These are phyloP conservation scores for Phoxinus phoxinus DNA, from an alignment of 2,113 vertebrate species.

Conservation along the genomic window DNA sequence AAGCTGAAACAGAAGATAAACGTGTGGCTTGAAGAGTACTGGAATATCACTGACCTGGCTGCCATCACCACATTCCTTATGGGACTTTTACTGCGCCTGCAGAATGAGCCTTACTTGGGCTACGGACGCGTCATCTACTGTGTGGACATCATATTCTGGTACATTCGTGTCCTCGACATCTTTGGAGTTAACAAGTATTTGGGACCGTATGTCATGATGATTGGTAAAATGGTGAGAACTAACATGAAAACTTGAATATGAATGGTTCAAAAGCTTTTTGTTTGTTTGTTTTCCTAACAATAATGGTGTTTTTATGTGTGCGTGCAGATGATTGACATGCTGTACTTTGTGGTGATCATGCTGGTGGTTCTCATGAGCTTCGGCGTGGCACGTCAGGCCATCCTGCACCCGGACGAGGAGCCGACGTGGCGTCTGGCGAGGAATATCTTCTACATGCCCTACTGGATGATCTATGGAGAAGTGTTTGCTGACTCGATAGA, in stretches of 20 bases:
- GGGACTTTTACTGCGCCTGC: slow-evolving; percentile 88
- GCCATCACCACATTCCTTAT: slow-evolving; percentile 91
- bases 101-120: slow-evolving; percentile 94
- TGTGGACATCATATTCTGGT: slow-evolving; percentile 99
- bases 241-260: slow-evolving; percentile 65
- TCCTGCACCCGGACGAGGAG: slow-evolving; percentile 96
- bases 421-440: slow-evolving; percentile 95
- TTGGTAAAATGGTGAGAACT: slow-evolving; percentile 90
- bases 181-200: slow-evolving; percentile 99
- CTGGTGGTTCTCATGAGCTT: slow-evolving; percentile 98
- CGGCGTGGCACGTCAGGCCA: slow-evolving; percentile 95
- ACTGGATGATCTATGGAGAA: slow-evolving; percentile 99
- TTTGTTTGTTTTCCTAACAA: background rate
- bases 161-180: slow-evolving; percentile 97
- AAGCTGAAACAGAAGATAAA: slow-evolving; percentile 97
- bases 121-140: slow-evolving; percentile 98
- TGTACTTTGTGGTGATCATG: slow-evolving; percentile 99
- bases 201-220: slow-evolving; percentile 99
- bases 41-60: slow-evolving; percentile 95
- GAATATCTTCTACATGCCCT: slow-evolving; percentile 99
- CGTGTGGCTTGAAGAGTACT: slow-evolving; percentile 99
- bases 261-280: background rate
- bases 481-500: slow-evolving; percentile 99
- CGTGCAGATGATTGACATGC: slow-evolving; percentile 97
- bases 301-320: background rate